Evolutionary conservation across 2,888 invertebrate genomes (phyloP), one percentile per base, ranked within the genome.

Genomic region (Drepanosiphum platanoidis): DNA sequence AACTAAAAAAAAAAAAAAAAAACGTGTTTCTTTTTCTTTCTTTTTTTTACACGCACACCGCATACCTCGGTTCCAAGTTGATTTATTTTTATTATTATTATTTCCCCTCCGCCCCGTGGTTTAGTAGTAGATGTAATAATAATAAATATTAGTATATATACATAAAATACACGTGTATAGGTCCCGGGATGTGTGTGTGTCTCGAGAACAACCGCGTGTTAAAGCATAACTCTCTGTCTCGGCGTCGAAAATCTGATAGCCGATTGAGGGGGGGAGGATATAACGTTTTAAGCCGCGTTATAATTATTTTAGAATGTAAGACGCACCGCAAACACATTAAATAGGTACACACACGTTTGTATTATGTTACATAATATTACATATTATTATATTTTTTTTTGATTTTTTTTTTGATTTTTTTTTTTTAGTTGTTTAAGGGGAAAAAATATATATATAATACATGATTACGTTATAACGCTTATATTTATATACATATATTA

Each of bases 251-350:
- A 77, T 36, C 8, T 30, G 36, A 75, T 52, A 27, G 34, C 30
- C 1, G 61, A 39, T 39, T 11, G 27, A 36, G n/a, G 34, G 36
- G 27, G 27, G 52, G 27, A 18, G 52, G 36, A 27, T n/a, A 61
- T 61, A 77, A 77, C 77, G 77, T 77, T 39, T 61, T 36, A 3
- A 61, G 36, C 61, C 58, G 61, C 77, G 77, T 77, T 77, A 77
- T 77, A 61, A 77, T 58, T 77, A 61, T 61, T 77, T 36, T 39
- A 61, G 61, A 61, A 27, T 39, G 61, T 77, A 77, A 39, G 39
- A 22, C 18, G 39, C 75, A 52, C 77, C 27, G 39, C 27, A 77
- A 36, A 58, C 58, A n/a, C n/a, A n/a, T n/a, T n/a, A n/a, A n/a
- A n/a, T n/a, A n/a, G n/a, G n/a, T n/a, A 39, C 36, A 61, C 36